phyloP scores from a whole-genome alignment of 1,140 invertebrate species.

The Diachasma alloeum region DNA sequence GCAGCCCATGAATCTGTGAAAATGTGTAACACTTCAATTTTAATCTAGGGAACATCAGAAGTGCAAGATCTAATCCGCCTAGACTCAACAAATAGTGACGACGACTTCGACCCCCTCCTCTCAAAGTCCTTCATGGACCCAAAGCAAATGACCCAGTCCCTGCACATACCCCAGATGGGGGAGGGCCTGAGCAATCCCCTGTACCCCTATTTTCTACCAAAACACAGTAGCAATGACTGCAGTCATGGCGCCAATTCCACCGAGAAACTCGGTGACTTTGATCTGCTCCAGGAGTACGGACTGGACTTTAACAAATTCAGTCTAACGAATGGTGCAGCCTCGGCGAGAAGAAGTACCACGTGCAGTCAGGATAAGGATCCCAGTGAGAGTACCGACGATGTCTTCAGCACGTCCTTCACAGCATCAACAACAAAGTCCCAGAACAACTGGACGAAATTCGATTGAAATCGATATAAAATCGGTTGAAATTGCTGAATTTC shows the following conservation, averaged over 20 bases:
- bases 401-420: conserved; percentile 51
- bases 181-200: conserved; percentile 69
- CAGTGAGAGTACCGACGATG: conserved; percentile 49
- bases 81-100: conserved; percentile 68
- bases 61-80: conserved; percentile 69
- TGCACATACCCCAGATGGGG: conserved; percentile 57
- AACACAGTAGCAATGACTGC: conserved; percentile 46
- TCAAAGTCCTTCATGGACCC: conserved; percentile 53
- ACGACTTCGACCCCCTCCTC: conserved; percentile 71
- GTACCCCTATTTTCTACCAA: conserved; percentile 69
- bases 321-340: conserved; percentile 49
- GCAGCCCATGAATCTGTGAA: no score
- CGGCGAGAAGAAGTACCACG: conserved; percentile 29
- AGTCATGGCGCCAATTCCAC: conserved; percentile 41
- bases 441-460: conserved; percentile 64
- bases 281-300: conserved; percentile 68
- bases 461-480: conserved; percentile 39
- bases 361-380: conserved; percentile 37
- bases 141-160: conserved; percentile 62
- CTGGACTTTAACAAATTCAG: conserved; percentile 65
- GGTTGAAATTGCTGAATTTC: no score
- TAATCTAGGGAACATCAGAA: conserved; percentile 46
- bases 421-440: conserved; percentile 54
- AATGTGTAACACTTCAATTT: conserved; percentile 5
- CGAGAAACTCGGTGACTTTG: conserved; percentile 60